Evolutionary conservation across 2,888 invertebrate species (phyloP).

Genomic region (Venustoraphidia nigricollis): DNA sequence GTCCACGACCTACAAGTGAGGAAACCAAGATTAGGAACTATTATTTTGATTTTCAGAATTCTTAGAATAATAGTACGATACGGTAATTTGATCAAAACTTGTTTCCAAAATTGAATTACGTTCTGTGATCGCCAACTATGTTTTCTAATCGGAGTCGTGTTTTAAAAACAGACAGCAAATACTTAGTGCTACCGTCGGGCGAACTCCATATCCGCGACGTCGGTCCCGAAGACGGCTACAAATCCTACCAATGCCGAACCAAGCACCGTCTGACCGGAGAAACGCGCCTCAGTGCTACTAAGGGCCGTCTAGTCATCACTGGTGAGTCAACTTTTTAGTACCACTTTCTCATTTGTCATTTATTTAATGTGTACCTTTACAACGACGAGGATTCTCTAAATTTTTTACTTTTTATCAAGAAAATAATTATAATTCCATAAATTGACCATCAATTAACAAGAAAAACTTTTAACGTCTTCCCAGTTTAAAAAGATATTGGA

Average conservation of each 20-base stretch:
- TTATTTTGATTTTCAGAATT: too few species aligned
- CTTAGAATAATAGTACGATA: too few species aligned
- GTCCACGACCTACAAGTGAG: too few species aligned
- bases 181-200: slow-evolving; percentile 85
- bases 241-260: slow-evolving; percentile 86
- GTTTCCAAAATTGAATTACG: too few species aligned
- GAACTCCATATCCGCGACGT: slow-evolving; percentile 92
- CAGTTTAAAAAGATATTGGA: too few species aligned
- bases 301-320: slow-evolving; percentile 87
- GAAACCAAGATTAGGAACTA: too few species aligned
- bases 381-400: too few species aligned
- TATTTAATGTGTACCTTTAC: neutral
- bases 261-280: slow-evolving; percentile 87
- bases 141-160: neutral
- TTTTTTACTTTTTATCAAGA: slow-evolving; percentile 8
- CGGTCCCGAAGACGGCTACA: slow-evolving; percentile 85
- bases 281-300: slow-evolving; percentile 82
- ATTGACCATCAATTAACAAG: too few species aligned
- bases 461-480: too few species aligned
- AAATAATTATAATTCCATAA: slow-evolving; percentile 1
- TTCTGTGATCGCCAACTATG: too few species aligned
- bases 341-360: neutral
- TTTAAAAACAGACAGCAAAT: slow-evolving; percentile 67
- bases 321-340: slow-evolving; percentile 49
- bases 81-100: too few species aligned